Evolutionary conservation across 2,888 invertebrate species (phyloP), one percentile per base, ranked within the genome.

Genomic region (Pristionchus maxplancki): DNA sequence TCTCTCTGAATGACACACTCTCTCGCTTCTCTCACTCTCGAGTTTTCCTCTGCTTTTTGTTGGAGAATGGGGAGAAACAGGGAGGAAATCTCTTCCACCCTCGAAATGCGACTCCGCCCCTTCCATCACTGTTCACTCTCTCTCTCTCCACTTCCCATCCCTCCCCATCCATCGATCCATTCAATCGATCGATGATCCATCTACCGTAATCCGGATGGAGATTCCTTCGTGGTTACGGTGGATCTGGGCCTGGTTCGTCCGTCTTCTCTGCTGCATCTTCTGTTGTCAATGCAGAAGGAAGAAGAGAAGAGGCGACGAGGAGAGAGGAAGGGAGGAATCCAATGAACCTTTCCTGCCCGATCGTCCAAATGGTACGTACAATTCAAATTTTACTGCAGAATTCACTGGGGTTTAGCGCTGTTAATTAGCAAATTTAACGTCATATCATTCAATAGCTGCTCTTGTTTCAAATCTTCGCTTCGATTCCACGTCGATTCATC

Each of bases 251-350:
- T 81, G 81, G 81, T 8, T 81, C 13, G 9, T 50, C 31, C 48
- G 81, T 11, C 48, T 81, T 8, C 2, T 81, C 37, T 81, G 81
- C 31, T 81, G 81, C 37, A 15, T 81, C 50, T 81, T 81, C 81
- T 81, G 81, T 50, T 81, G 81, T 81, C 50, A 81, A 31, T 81
- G 81, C 81, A 81, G 81, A 81, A 81, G 81, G 15, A 81, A 48
- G 67, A 31, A 34, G n/a, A 78, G 34, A 20, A 31, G 71, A 78
- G 78, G 17, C 1, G 81, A 81, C 17, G 50, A 48, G 28, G 81
- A 50, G 50, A 50, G 50, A 50, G 81, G 50, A 81, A 74, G 74
- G 74, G 81, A 81, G 50, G 81, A 81, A 81, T 81, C 81, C 28
- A 50, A 50, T 31, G 81, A 81, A 74, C 74, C 74, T 8, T 81